These are phyloP conservation scores for Petroica traversi DNA, from an alignment of 2,113 vertebrate genomes.

Conservation along the genomic window DNA sequence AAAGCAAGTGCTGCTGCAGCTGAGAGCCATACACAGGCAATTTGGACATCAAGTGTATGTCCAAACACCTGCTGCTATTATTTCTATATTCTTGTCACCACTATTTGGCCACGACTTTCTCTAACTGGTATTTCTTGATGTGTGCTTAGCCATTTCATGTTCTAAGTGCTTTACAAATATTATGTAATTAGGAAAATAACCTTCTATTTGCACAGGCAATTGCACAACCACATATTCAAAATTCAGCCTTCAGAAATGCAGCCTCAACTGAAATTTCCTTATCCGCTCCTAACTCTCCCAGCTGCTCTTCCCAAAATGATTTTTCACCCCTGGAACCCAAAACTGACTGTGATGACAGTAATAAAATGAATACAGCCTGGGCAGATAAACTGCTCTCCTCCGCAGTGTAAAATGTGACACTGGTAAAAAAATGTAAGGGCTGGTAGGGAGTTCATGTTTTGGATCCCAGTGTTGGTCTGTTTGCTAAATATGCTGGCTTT, in stretches of 20 bases:
- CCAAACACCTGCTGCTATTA: background rate
- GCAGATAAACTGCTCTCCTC: background rate
- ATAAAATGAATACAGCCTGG: background rate
- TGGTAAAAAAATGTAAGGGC: background rate
- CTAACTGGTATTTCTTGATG: background rate
- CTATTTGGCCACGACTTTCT: background rate
- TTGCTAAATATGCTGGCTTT: background rate
- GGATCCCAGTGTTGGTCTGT: background rate
- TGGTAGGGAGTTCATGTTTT: background rate
- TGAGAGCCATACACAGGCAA: background rate
- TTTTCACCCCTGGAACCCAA: background rate
- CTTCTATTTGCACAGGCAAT: constrained; percentile 33
- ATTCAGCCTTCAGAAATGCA: background rate
- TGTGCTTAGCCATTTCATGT: background rate
- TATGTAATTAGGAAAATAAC: constrained; percentile 53
- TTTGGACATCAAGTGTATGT: background rate
- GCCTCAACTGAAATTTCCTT: background rate
- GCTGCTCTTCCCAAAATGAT: background rate
- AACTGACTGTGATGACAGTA: background rate
- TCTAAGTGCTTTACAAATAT: constrained; percentile 48
- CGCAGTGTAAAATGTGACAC: background rate
- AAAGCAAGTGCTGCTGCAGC: background rate
- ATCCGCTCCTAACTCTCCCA: background rate
- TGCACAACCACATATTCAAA: constrained; percentile 36
- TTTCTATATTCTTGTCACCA: background rate